Conservation (phyloP, 1,140 invertebrate species). For the Scaptomyza pallida region DNA sequence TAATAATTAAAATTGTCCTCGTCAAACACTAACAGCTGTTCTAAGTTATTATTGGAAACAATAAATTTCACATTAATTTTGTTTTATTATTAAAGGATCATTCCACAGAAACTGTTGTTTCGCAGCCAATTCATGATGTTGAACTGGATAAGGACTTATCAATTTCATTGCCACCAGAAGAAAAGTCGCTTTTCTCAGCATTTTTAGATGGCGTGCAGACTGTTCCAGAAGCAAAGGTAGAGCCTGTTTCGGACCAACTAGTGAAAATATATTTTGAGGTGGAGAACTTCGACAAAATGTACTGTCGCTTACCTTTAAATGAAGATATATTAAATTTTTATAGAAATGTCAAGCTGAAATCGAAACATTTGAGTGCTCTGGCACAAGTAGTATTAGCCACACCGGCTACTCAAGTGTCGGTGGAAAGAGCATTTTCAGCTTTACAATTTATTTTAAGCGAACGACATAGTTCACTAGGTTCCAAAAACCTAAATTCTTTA, state of each 20-base stretch:
- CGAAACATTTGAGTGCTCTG: slow-evolving; percentile 18
- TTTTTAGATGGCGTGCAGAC: slow-evolving; percentile 28
- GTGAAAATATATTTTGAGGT: slow-evolving; percentile 23
- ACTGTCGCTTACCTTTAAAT: slow-evolving; percentile 33
- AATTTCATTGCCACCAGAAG: slow-evolving; percentile 11
- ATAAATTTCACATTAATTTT: no score
- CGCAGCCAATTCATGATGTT: no score
- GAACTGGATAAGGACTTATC: no score
- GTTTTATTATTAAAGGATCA: slow-evolving; percentile 14
- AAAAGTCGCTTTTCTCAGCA: slow-evolving; percentile 19
- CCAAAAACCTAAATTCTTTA: no score
- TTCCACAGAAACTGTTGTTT: slow-evolving; percentile 11
- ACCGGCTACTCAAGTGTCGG: no score
- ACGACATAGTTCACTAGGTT: no score
- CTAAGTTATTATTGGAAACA: slow-evolving; percentile 11
- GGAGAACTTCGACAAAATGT: slow-evolving; percentile 17
- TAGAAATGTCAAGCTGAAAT: slow-evolving; percentile 21
- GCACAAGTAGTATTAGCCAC: no score
- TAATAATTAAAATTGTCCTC: no score
- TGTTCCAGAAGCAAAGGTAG: slow-evolving; percentile 16
- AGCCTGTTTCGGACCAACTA: slow-evolving; percentile 22
- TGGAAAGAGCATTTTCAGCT: no score
- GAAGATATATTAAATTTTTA: slow-evolving; percentile 31
- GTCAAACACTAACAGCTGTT: slow-evolving; percentile 1
- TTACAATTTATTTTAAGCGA: no score